These are phyloP conservation scores for Reticulitermes speratus DNA, from an alignment of 1,140 invertebrate species.

Conservation along the genomic window DNA sequence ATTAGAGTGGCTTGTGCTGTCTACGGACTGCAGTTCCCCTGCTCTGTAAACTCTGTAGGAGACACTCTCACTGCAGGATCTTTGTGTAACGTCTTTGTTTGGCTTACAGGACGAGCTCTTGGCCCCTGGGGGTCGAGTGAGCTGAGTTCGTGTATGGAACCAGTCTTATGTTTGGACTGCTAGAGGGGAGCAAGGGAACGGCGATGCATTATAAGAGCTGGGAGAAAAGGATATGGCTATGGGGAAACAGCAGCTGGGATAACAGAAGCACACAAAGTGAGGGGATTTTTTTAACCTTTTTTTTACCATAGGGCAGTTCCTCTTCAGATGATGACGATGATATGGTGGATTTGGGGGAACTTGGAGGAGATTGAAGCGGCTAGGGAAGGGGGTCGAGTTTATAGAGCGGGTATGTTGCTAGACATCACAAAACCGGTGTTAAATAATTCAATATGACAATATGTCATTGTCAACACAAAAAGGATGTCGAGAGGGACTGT, in stretches of 20 bases:
- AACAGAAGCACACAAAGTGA: constrained; percentile 22
- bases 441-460: constrained; percentile 27
- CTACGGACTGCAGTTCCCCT: no score
- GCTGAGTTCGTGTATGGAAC: not conserved
- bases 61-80: not conserved
- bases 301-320: not conserved
- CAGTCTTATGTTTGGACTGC: not conserved
- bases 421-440: constrained; percentile 23
- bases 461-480: constrained; percentile 29
- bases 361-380: not conserved
- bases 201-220: not conserved
- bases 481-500: not conserved
- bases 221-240: not conserved
- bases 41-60: no score
- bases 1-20: no score
- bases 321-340: constrained; percentile 8
- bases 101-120: not conserved
- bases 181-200: not conserved
- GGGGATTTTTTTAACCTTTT: constrained; percentile 7
- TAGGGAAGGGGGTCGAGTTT: not conserved
- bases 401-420: not conserved
- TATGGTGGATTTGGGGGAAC: not conserved
- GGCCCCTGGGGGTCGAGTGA: not conserved
- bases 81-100: not conserved
- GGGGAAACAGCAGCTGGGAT: constrained; percentile 23